These are phyloP conservation scores for Acestrorhynchus altus DNA, from an alignment of 2,797 vertebrate genomes.

Conservation along the genomic window DNA sequence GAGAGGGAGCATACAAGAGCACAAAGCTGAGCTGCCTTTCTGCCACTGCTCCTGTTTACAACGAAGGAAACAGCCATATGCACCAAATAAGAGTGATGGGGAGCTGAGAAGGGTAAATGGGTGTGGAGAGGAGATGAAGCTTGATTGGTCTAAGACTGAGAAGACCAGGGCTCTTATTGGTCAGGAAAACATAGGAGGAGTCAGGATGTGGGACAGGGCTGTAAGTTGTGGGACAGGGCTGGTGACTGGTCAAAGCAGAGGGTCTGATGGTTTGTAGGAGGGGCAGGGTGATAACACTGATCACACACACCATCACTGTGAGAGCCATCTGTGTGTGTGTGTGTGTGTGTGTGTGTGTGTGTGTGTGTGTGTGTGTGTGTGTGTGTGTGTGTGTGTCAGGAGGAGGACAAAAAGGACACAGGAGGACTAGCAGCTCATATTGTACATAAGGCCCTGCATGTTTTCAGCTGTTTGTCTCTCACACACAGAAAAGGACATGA, in stretches of 20 bases:
- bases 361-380: conserved; percentile 22
- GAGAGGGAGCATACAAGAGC: not conserved
- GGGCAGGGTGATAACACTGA: conserved; percentile 1
- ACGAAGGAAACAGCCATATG: not conserved
- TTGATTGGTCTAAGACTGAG: not conserved
- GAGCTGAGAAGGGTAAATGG: not conserved
- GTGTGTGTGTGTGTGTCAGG: not conserved
- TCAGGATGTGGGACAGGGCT: conserved; percentile 4
- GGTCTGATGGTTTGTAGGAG: not conserved
- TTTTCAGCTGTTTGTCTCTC: not conserved
- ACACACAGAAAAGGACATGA: too few relatives aligned
- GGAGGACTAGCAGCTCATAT: conserved; percentile 7
- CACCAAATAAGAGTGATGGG: not conserved
- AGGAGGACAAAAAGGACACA: conserved; percentile 25
- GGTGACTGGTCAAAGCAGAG: not conserved
- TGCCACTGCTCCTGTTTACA: too few relatives aligned
- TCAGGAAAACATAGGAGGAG: not conserved
- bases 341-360: conserved; percentile 5
- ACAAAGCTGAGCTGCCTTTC: not conserved
- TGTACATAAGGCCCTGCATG: not conserved
- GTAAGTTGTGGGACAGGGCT: not conserved
- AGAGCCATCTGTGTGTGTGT: conserved; percentile 16
- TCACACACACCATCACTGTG: conserved; percentile 15
- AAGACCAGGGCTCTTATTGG: not conserved
- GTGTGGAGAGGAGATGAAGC: not conserved